Conservation (phyloP, 2,888 invertebrate genomes). For the Lacanobia wlatinum region DNA sequence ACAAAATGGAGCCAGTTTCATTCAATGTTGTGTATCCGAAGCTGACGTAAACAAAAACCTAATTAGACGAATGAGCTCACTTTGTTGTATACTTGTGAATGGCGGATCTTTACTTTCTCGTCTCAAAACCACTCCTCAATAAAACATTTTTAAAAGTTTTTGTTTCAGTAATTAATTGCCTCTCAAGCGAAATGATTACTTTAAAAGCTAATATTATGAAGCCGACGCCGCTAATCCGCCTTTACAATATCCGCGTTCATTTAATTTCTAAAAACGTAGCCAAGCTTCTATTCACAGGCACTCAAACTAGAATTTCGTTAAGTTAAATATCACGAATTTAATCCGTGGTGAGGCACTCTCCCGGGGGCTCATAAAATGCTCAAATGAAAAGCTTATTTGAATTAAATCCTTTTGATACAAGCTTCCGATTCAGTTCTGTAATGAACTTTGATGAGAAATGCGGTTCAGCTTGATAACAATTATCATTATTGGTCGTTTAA, state of each 20-base stretch:
- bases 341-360: slow-evolving; percentile 66
- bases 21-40: slow-evolving; percentile 74
- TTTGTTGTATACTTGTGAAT: slow-evolving; percentile 52
- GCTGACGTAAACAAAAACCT: slow-evolving; percentile 71
- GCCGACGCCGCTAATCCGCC: slow-evolving; percentile 39
- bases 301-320: slow-evolving; percentile 68
- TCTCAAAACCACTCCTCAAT: slow-evolving; percentile 27
- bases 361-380: slow-evolving; percentile 65
- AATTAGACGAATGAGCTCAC: slow-evolving; percentile 73
- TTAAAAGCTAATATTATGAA: slow-evolving; percentile 50
- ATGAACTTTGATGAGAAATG: slow-evolving; percentile 71
- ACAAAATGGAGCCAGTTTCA: slow-evolving; percentile 77
- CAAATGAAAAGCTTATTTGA: slow-evolving; percentile 76
- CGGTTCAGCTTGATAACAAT: slow-evolving; percentile 62
- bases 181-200: slow-evolving; percentile 44
- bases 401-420: slow-evolving; percentile 78
- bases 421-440: slow-evolving; percentile 68
- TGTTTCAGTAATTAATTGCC: slow-evolving; percentile 37
- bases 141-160: slow-evolving; percentile 34
- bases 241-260: slow-evolving; percentile 60
- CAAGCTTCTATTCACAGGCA: slow-evolving; percentile 60
- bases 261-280: slow-evolving; percentile 61
- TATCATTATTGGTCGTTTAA: slow-evolving; percentile 63
- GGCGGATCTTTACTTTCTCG: slow-evolving; percentile 41
- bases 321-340: slow-evolving; percentile 69